Base-by-base conservation (phyloP, 2,113 vertebrate genomes). In the Sapayoa aenigma region DNA sequence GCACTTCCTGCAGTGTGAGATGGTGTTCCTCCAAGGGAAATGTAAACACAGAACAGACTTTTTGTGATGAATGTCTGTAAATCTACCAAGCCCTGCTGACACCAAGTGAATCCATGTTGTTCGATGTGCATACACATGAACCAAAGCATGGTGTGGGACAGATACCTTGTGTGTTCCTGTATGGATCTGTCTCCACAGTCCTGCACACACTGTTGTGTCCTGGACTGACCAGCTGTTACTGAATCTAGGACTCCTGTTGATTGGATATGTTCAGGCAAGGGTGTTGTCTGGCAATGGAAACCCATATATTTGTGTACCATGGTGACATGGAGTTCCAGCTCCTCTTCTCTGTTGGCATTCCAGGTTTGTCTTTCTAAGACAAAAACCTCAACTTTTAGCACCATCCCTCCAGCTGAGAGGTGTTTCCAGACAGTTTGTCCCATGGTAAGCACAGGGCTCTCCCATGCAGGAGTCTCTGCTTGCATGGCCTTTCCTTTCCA, bases 231-330 rank as follows among this genome's bases (percentile, higher is more conserved):
- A 90, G 93, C 93, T 95, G 84, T 67, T 94, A 72, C 94, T 76
- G 76, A 95, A 95, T 76, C 92, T 92, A 93, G 83, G 96, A 71
- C 66, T 96, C 90, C 91, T 93, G 93, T 95, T 97, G 95, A 96
- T 90, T 97, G 89, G 97, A 93, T 96, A 94, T 84, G 18, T 85
- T 95, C 84, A 96, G 91, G 95, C 83, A 95, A 92, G 97, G 86
- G 84, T 85, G 86, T 85, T 76, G 94, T 89, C 78, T 9, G 6
- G 76, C 37, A 85, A 96, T 89, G 95, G 84, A 95, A 97, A 96
- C 92, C 92, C 77, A 27, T 90, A 80, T 94, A 59, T 90, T 89
- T 71, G 74, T 96, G 77, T 67, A 31, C 88, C 76, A 56, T 0
- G 27, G 55, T 73, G 83, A 80, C 73, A n/a, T n/a, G n/a, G n/a